Evolutionary conservation across 2,797 vertebrate genomes (phyloP), one percentile per base, ranked within the genome.

Genomic region (Synanceia verrucosa): DNA sequence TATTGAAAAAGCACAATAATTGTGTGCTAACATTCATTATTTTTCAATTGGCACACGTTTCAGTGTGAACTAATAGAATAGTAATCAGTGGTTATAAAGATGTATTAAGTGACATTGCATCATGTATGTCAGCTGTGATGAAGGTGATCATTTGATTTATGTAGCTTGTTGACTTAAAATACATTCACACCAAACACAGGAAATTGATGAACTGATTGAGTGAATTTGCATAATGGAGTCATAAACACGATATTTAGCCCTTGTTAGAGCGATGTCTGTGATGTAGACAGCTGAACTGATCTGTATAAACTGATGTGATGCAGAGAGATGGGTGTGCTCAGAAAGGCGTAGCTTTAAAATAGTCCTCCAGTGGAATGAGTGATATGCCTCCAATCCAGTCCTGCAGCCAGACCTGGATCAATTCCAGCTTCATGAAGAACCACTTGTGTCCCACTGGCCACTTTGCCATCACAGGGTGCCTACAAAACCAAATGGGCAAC

Each of bases 401-500:
- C 82, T 94, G 94, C 36, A 94, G 80, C 92, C 93, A 94, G 24
- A 94, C 88, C 75, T 93, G 92, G 67, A 91, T 82, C 80, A 94
- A 53, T 55, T 92, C 90, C 55, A 94, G 81, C 86, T 94, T 94
- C 93, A 94, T 93, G 72, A 94, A 94, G 85, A 94, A 93, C 92
- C 93, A 94, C 24, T 93, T 90, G 79, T 93, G 93, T 80, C 86
- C 88, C 60, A 87, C 88, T 9, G 93, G 92, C 93, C 92, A 94
- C 79, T 93, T 93, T 77, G 88, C 79, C 94, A 94, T 94, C 36
- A 80, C 87, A 48, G 93, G 93, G 77, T 94, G 93, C 81, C 94
- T 94, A 61, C 14, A 64, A 56, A 68, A 60, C 63, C 34, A 53
- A 46, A n/a, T n/a, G 4, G 58, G 18, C 4, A 51, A 43, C 6